Conservation (phyloP, 2,113 vertebrate species). For the Austrofundulus limnaeus region DNA sequence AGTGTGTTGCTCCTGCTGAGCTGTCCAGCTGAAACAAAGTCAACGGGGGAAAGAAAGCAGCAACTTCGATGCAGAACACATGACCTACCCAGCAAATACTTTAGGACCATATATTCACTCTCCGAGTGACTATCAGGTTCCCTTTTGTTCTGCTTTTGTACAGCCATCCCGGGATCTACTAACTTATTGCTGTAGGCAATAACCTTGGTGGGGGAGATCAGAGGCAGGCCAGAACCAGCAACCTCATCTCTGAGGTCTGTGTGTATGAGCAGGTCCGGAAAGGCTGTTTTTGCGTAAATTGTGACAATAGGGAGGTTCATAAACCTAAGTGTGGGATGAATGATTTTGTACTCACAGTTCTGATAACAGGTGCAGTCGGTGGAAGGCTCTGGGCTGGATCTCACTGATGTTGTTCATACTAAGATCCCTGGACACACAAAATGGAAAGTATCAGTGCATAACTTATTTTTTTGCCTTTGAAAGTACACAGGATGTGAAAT, state of each 20-base stretch:
- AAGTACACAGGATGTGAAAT: conserved; percentile 20
- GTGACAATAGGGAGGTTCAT: conserved; percentile 33
- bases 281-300: conserved; percentile 42
- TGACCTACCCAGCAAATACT: conserved; percentile 55
- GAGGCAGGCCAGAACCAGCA: conserved; percentile 62
- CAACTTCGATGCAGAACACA: conserved; percentile 46
- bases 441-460: conserved; percentile 17
- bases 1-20: conserved; percentile 40
- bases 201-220: conserved; percentile 63
- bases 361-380: conserved; percentile 87
- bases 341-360: conserved; percentile 89
- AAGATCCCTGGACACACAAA: conserved; percentile 82
- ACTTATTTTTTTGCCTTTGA: conserved; percentile 29
- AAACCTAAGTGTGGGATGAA: conserved; percentile 31
- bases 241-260: conserved; percentile 40
- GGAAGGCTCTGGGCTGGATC: conserved; percentile 84
- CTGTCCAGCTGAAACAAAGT: conserved; percentile 55
- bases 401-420: conserved; percentile 97
- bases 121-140: conserved; percentile 64
- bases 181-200: conserved; percentile 57
- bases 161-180: conserved; percentile 41
- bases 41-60: conserved; percentile 37
- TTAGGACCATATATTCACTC: conserved; percentile 57
- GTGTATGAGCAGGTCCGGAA: conserved; percentile 28
- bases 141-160: conserved; percentile 34